Evolutionary conservation across 92 coral and sea anemone species (phyloP).

Genomic region (Zoanthus sociatus): DNA sequence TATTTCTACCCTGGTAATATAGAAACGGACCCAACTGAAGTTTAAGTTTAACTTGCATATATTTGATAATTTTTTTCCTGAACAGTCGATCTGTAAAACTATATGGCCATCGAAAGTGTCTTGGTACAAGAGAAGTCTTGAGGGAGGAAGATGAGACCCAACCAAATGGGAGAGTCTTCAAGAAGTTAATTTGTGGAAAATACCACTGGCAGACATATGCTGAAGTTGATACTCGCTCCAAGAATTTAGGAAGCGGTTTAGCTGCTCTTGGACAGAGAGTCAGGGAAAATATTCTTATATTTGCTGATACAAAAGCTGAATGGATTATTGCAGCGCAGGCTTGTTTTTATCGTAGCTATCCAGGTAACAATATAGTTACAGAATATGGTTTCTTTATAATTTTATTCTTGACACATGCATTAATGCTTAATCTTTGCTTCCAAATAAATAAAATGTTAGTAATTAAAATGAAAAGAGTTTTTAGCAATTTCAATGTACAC

Average conservation of each 20-base stretch:
- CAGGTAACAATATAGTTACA: constrained; percentile 64
- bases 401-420: not conserved
- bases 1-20: too few relatives aligned
- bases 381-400: not conserved
- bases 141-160: constrained; percentile 89
- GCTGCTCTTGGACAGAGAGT: constrained; percentile 88
- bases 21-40: too few relatives aligned
- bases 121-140: constrained; percentile 92
- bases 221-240: constrained; percentile 80
- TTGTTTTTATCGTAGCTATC: constrained; percentile 90
- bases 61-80: not conserved
- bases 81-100: constrained; percentile 85
- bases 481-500: too few relatives aligned
- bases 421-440: not conserved
- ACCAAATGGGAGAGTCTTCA: constrained; percentile 90
- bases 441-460: too few relatives aligned
- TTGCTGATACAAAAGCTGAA: constrained; percentile 96
- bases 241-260: constrained; percentile 91
- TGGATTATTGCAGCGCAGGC: constrained; percentile 94
- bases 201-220: constrained; percentile 94
- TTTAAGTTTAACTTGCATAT: too few relatives aligned
- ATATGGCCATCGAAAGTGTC: constrained; percentile 88
- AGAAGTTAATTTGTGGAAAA: constrained; percentile 90
- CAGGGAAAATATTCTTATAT: constrained; percentile 82
- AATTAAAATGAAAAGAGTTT: too few relatives aligned